Conservation (phyloP, 2,888 invertebrate genomes). For the Callimorpha dominula region DNA sequence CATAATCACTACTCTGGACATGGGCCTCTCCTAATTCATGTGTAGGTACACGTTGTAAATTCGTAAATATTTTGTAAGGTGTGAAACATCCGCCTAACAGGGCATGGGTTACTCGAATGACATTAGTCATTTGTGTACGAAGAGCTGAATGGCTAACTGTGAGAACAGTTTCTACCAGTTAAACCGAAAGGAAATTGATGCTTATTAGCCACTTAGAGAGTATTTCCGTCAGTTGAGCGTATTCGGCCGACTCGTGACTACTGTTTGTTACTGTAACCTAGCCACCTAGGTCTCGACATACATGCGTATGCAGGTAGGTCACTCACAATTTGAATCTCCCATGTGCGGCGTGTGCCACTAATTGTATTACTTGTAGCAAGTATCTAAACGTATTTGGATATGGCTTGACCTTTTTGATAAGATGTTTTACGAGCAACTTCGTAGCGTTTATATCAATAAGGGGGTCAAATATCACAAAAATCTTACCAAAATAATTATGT, state of each 20-base stretch:
- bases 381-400: background rate
- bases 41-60: too few species aligned
- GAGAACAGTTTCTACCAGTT: background rate
- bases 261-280: background rate
- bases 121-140: background rate
- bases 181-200: background rate
- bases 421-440: background rate
- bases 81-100: background rate
- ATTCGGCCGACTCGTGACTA: background rate
- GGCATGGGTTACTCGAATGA: background rate
- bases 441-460: background rate
- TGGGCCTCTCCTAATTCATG: too few species aligned
- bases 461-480: background rate
- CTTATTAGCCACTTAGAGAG: conserved; percentile 4
- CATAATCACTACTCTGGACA: too few species aligned
- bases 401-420: background rate
- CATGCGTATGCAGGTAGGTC: background rate
- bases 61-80: too few species aligned
- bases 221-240: background rate
- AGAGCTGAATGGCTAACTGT: background rate
- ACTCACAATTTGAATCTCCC: background rate
- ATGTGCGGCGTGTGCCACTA: too few species aligned
- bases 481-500: background rate
- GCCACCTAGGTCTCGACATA: background rate
- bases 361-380: background rate